Evolutionary conservation across 2,888 invertebrate genomes (phyloP).

Genomic region (Mesorhabditis sp.): DNA sequence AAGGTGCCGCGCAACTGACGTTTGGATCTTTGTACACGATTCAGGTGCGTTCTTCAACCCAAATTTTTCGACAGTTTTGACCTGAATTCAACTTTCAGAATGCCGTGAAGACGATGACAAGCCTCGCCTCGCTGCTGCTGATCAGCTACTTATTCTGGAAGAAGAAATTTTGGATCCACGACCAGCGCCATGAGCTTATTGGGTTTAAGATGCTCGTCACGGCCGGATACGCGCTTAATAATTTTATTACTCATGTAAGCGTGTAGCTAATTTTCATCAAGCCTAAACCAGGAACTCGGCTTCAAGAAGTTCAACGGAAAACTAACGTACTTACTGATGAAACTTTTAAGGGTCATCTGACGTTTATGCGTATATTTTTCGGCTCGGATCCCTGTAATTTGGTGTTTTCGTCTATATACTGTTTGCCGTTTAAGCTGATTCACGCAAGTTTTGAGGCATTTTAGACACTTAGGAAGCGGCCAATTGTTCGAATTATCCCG

Average conservation of each 20-base stretch:
- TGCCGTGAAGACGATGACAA: background rate
- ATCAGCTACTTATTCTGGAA: background rate
- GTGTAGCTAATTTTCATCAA: background rate
- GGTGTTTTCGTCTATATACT: background rate
- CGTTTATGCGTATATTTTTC: background rate
- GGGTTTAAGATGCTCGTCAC: background rate
- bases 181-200: background rate
- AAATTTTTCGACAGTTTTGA: too few species aligned
- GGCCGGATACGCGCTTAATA: background rate
- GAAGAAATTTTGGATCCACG: slow-evolving; percentile 1
- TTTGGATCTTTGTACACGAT: too few species aligned
- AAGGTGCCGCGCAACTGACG: too few species aligned
- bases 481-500: too few species aligned
- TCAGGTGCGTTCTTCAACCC: too few species aligned
- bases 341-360: background rate
- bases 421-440: background rate
- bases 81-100: background rate
- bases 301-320: background rate
- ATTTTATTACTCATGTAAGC: background rate
- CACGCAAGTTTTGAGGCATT: too few species aligned
- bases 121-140: background rate
- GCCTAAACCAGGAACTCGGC: background rate
- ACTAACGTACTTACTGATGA: too few species aligned
- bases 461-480: too few species aligned
- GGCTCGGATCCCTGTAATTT: background rate